Conservation (phyloP, 1,140 invertebrate genomes). For the Sminthurinus signatus region DNA sequence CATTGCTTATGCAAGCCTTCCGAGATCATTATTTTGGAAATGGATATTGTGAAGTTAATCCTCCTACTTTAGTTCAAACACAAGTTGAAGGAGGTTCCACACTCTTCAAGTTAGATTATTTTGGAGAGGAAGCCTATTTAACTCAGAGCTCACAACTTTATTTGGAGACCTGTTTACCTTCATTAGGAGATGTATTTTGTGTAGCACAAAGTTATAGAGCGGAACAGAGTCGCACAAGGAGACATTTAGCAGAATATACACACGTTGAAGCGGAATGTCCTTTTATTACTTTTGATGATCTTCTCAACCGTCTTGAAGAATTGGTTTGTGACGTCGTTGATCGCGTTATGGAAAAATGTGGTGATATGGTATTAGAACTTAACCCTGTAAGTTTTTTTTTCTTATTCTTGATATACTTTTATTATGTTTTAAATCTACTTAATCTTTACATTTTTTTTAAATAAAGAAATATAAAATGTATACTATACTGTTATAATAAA, state of each 20-base stretch:
- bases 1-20: conserved; percentile 82
- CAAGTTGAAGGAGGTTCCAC: conserved; percentile 98
- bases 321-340: conserved; percentile 94
- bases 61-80: conserved; percentile 91
- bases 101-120: conserved; percentile 91
- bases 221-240: conserved; percentile 89
- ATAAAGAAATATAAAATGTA: no score
- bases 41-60: conserved; percentile 91
- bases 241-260: conserved; percentile 91
- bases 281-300: conserved; percentile 88
- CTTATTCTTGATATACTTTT: no score
- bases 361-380: conserved; percentile 74
- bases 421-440: no score
- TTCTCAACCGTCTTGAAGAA: conserved; percentile 86
- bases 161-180: conserved; percentile 89
- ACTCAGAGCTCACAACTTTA: conserved; percentile 99
- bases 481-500: no score
- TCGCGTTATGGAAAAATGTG: conserved; percentile 73
- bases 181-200: conserved; percentile 94
- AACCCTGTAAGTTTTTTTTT: conserved; percentile 62
- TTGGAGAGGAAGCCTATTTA: conserved; percentile 80
- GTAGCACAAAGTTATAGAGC: conserved; percentile 90
- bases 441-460: no score
- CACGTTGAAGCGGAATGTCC: conserved; percentile 96
- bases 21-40: conserved; percentile 79